Percentiles rank a stretch among this genome's conserved stretches.
These are phyloP conservation scores for Griposia aprilina DNA, from an alignment of 2,888 invertebrate species.

Conservation along the genomic window DNA sequence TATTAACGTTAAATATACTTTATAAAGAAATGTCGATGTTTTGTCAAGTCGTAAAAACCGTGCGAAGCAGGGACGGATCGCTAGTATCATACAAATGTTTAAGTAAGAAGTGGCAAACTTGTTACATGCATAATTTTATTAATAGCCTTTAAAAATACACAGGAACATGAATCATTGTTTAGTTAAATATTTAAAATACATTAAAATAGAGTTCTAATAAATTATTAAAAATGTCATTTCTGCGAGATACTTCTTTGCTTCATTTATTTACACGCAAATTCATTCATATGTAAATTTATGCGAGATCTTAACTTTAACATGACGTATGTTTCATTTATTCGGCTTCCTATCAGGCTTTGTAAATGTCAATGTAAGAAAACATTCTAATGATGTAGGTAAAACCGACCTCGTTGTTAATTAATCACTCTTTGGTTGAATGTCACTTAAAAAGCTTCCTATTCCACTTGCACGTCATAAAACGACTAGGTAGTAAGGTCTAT, in stretches of 20 bases:
- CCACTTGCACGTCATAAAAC: too few species aligned
- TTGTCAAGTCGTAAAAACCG: neutral
- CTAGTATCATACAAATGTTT: neutral
- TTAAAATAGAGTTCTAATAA: too few species aligned
- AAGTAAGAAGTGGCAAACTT: slow-evolving; percentile 7
- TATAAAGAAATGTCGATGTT: neutral
- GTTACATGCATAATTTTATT: slow-evolving; percentile 2
- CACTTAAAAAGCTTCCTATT: too few species aligned
- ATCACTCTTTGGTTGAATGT: neutral
- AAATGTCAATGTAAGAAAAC: neutral
- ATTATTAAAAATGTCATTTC: neutral
- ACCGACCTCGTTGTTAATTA: neutral
- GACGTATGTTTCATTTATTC: neutral
- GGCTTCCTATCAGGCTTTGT: neutral
- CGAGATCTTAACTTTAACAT: neutral
- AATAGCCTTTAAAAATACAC: neutral
- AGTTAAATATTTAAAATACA: too few species aligned
- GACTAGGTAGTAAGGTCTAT: too few species aligned
- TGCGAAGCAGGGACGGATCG: neutral
- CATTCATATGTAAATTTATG: neutral
- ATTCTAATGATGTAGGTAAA: too few species aligned
- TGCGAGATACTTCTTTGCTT: neutral
- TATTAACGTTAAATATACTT: neutral
- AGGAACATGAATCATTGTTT: too few species aligned
- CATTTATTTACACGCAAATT: neutral